Evolutionary conservation across 2,888 invertebrate species (phyloP).

Genomic region (Tachina grossa): DNA sequence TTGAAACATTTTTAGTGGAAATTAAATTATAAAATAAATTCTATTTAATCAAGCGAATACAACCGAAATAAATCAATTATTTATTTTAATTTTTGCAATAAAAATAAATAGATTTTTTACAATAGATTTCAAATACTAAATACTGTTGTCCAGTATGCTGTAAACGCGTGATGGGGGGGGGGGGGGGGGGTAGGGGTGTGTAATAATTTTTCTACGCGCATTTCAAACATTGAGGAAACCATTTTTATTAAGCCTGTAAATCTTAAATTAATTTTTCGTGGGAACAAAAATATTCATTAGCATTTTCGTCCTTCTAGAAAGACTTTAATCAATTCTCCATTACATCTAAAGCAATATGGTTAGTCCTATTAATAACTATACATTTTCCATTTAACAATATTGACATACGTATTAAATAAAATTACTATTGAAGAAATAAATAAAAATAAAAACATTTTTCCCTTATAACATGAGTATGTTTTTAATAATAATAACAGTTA

Average conservation of each 20-base stretch:
- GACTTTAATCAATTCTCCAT: not conserved
- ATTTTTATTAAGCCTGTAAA: too few relatives aligned
- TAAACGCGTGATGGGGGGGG: too few relatives aligned
- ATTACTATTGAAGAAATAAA: not conserved
- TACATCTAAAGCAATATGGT: conserved; percentile 17
- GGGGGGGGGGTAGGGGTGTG: too few relatives aligned
- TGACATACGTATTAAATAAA: conserved; percentile 21
- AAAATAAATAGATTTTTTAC: too few relatives aligned
- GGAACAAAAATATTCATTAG: not conserved
- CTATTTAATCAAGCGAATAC: not conserved
- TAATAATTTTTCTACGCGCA: too few relatives aligned
- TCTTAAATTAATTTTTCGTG: not conserved
- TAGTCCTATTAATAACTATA: conserved; percentile 4
- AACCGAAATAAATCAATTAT: not conserved
- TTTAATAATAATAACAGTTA: conserved; percentile 15
- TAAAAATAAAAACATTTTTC: not conserved
- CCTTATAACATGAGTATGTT: not conserved
- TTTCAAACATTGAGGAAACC: too few relatives aligned
- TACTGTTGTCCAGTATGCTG: not conserved
- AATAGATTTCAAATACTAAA: not conserved
- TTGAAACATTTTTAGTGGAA: not conserved
- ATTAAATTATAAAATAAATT: not conserved
- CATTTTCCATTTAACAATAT: not conserved
- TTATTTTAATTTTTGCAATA: too few relatives aligned
- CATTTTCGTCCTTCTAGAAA: not conserved